Base-by-base conservation (phyloP, 2,113 vertebrate species). In the Capreolus pygargus region DNA sequence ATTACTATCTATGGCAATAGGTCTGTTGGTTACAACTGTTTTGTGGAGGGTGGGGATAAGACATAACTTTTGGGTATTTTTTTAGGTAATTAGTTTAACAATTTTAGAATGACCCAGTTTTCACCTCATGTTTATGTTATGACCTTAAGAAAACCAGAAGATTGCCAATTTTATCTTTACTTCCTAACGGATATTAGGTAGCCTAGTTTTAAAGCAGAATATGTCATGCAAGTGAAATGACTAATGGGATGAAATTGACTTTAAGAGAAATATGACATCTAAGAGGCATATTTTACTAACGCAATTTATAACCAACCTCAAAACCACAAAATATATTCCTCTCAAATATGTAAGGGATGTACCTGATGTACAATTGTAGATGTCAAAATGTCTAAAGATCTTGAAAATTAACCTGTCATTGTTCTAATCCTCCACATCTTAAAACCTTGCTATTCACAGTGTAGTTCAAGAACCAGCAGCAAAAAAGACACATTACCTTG, bases 301-400 rank as follows among this genome's bases (percentile, higher is more conserved):
- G 25, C 1, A 21, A 27, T 78, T n/a, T 89, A 36, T 33, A 89
- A 57, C 74, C 8, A 76, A 83, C 14, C 7, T 91, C 30, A 74
- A 55, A 90, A 79, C 7, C 21, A 91, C 36, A 84, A 28, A 90
- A 79, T 64, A 82, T 17, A 4, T 79, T 95, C 55, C 82, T 86
- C 28, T 86, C 36, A 95, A 27, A 30, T 79, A 28, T 67, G 30
- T 17, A 83, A 55, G 8, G 86, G n/a, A 60, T n/a, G 3, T 55
- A 45, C 36, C 25, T 88, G n/a, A 5, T 43, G 8, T 64, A n/a
- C 70, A 79, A 30, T 1, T 30, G 11, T 14, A 10, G 1, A 55
- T 10, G 58, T 89, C 55, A 64, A 57, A 92, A 39, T 19, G 79
- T 28, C 25, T 87, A 61, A 95, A 33, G 16, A 64, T 19, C 11